Evolutionary conservation across 2,888 invertebrate species (phyloP).

Genomic region (Apoderus coryli): DNA sequence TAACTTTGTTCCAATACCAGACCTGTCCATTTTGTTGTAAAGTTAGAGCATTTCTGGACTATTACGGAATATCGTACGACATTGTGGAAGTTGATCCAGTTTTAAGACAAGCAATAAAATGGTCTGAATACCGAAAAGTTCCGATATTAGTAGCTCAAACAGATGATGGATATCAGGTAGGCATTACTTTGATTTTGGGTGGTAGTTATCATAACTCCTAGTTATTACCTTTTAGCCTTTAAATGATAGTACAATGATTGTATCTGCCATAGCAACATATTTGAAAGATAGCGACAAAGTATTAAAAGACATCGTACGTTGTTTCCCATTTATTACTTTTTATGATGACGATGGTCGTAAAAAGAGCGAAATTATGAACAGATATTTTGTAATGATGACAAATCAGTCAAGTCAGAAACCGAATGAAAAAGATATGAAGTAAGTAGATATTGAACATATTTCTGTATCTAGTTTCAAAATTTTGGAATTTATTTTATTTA

Average conservation of each 20-base stretch:
- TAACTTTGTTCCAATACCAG: conserved; percentile 90
- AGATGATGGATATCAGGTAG: conserved; percentile 54
- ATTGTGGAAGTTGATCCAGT: conserved; percentile 97
- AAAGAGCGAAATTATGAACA: conserved; percentile 66
- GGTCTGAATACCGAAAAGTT: conserved; percentile 91
- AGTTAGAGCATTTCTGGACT: conserved; percentile 80
- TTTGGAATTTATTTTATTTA: too few relatives aligned
- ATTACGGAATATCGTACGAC: conserved; percentile 84
- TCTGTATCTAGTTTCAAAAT: too few relatives aligned
- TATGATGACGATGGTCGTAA: conserved; percentile 52
- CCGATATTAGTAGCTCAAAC: conserved; percentile 73
- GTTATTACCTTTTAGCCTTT: conserved; percentile 39
- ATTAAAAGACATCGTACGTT: conserved; percentile 56
- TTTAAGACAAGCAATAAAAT: conserved; percentile 75
- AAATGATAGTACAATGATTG: conserved; percentile 86
- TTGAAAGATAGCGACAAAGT: conserved; percentile 44
- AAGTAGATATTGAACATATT: conserved; percentile 31
- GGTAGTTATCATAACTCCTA: conserved; percentile 12
- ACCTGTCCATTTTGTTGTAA: conserved; percentile 98
- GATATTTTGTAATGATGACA: conserved; percentile 76
- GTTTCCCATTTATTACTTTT: conserved; percentile 58
- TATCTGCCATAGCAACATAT: conserved; percentile 74
- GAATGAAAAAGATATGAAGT: conserved; percentile 44
- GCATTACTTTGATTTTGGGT: conserved; percentile 8
- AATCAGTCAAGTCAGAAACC: conserved; percentile 33